These are phyloP conservation scores for Polyommatus icarus DNA, from an alignment of 2,888 invertebrate genomes.

Conservation along the genomic window DNA sequence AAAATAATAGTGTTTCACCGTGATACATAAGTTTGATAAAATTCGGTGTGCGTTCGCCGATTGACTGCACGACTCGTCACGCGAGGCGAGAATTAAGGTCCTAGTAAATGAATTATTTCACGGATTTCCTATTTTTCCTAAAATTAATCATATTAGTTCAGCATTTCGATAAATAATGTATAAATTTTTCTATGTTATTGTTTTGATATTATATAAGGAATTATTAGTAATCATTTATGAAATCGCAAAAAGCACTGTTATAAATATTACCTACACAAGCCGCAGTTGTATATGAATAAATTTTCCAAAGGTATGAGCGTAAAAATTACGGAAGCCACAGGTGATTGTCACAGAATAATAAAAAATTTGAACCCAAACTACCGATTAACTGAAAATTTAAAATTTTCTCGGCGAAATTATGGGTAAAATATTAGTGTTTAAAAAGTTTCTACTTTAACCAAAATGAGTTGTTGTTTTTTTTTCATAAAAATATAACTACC, in stretches of 20 bases:
- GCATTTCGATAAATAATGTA: background rate
- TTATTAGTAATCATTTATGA: background rate
- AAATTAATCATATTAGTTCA: background rate
- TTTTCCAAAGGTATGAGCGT: constrained; percentile 30
- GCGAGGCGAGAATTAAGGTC: constrained; percentile 52
- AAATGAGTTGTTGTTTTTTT: background rate
- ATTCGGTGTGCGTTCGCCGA: constrained; percentile 45
- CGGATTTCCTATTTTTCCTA: constrained; percentile 30
- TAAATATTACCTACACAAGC: background rate
- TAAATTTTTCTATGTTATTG: background rate
- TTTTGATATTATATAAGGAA: background rate
- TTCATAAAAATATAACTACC: background rate
- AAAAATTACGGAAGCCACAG: constrained; percentile 8
- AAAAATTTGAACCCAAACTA: background rate
- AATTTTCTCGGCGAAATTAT: background rate
- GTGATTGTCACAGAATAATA: background rate
- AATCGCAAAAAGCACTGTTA: background rate
- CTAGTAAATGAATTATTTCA: constrained; percentile 37
- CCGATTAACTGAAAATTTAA: background rate
- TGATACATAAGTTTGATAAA: constrained; percentile 41
- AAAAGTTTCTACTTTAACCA: background rate
- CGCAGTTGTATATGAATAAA: background rate
- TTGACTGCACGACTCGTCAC: constrained; percentile 49
- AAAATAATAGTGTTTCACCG: constrained; percentile 24
- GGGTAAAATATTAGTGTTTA: background rate